Evolutionary conservation across 35 echinoderm and acorn worm species (phyloP), one percentile per base, ranked within the genome.

Genomic region (Hemicentrotus pulcherrimus): DNA sequence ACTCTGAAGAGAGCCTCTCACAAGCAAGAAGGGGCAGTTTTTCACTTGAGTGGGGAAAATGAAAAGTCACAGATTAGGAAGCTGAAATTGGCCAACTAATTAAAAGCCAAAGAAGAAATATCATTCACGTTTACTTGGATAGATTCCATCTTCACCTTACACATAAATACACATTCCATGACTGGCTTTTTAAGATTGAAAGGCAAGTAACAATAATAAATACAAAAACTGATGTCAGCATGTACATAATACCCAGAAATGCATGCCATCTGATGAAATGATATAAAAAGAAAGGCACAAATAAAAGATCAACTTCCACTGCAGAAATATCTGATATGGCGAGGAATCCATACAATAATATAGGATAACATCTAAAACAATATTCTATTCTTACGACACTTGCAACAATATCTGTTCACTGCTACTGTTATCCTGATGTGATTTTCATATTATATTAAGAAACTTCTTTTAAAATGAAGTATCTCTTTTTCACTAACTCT

Each of bases 251-350:
- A 55, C 50, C 50, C 52, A 59, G 52, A 59, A 78, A 78, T 24
- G 16, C 52, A 78, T 78, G 65, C 65, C 19, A 78, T 78, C 22
- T 78, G 65, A 28, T 78, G 24, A 24, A 28, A 78, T n/a, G 50
- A n/a, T 78, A 78, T 78, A 78, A 78, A 78, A 78, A 78, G 65
- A 78, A 78, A 78, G 65, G 65, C 65, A 78, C 65, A 78, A 78
- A 78, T 78, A 78, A 78, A 78, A 78, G 19, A 78, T n/a, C 1
- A 78, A 78, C 28, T 78, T n/a, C 28, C 22, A 78, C 28, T 28
- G 5, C 65, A 24, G 1, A 78, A 8, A 78, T 78, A n/a, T 78
- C 65, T 28, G 7, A 78, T 28, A 78, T 28, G 3, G n/a, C 28
- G 8, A 78, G 65, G 65, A n/a, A 28, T n/a, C 65, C 3, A 22